Percentiles rank a stretch among this genome's conserved stretches.
These are phyloP conservation scores for Diaprepes abbreviatus DNA, from an alignment of 2,888 invertebrate species.

Conservation along the genomic window DNA sequence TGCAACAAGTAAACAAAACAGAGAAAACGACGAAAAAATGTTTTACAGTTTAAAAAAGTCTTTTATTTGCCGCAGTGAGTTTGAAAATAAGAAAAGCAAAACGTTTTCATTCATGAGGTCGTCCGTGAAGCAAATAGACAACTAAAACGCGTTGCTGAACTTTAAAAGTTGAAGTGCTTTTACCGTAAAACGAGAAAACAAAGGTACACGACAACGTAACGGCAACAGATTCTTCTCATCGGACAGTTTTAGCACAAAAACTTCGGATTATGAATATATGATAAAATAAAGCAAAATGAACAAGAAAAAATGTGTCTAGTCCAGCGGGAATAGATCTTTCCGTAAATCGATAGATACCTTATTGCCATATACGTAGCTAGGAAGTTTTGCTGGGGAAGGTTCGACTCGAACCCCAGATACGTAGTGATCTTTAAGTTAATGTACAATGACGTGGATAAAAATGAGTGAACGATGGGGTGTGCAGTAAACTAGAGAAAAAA, in stretches of 20 bases:
- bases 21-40: slow-evolving; percentile 23
- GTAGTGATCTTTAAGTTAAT: too few species aligned
- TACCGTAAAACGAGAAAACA: slow-evolving; percentile 59
- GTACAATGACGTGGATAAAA: too few species aligned
- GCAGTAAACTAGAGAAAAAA: too few species aligned
- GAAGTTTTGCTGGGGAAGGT: too few species aligned
- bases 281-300: too few species aligned
- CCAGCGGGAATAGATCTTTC: too few species aligned
- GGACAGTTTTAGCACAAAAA: slow-evolving; percentile 40
- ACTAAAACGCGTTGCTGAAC: slow-evolving; percentile 60
- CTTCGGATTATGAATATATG: too few species aligned
- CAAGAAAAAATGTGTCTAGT: too few species aligned
- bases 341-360: too few species aligned
- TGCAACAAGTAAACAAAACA: slow-evolving; percentile 13
- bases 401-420: too few species aligned
- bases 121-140: slow-evolving; percentile 62
- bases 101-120: slow-evolving; percentile 63
- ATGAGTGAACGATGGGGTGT: too few species aligned
- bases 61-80: slow-evolving; percentile 64
- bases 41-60: slow-evolving; percentile 46
- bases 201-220: slow-evolving; percentile 26
- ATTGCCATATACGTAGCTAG: too few species aligned
- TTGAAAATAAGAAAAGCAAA: slow-evolving; percentile 64
- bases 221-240: slow-evolving; percentile 40
- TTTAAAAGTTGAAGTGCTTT: slow-evolving; percentile 58